Evolutionary conservation across 2,797 vertebrate species (phyloP), one percentile per base, ranked within the genome.

Genomic region (Girardinus metallicus): DNA sequence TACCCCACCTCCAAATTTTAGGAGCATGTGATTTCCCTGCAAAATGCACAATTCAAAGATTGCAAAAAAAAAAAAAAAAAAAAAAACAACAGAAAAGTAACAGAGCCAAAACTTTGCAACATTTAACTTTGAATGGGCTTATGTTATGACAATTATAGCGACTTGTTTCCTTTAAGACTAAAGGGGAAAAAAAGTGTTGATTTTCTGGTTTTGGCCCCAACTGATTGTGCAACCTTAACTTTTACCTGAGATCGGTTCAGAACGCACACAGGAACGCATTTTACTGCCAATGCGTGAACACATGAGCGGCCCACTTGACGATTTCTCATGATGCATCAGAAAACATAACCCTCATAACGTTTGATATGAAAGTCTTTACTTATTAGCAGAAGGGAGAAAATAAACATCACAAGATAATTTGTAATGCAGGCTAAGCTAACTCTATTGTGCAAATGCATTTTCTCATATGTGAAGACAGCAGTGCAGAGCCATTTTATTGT

Each of bases 401-500:
- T n/a, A 29, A 44, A 71, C 68, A 12, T 13, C 11, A 18, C n/a
- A 15, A 9, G 26, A 71, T 44, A 8, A 44, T 70, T 29, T 71
- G 41, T 9, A 44, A 29, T 44, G 26, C 68, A 72, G 43, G 41
- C 23, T 43, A 44, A 70, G 4, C 39, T 41, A 43, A 44, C 13
- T 46, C 41, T 8, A 46, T 18, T 72, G 12, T 15, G 12, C 68
- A 44, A n/a, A 44, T n/a, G 68, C 43, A 9, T 72, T 46, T 46
- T 26, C 5, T 72, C 41, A 16, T 46, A 16, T 72, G 41, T 72
- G 41, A 72, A 29, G n/a, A 72, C 15, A 29, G 68, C 21, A 29
- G 57, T 31, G 43, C 57, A 81, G 71, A 51, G 31, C 29, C n/a
- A 31, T 62, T 46, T 62, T 62, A 62, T 62, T 62, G n/a, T 18